Evolutionary conservation across 2,888 invertebrate species (phyloP).

Genomic region (Smittia aterrima): DNA sequence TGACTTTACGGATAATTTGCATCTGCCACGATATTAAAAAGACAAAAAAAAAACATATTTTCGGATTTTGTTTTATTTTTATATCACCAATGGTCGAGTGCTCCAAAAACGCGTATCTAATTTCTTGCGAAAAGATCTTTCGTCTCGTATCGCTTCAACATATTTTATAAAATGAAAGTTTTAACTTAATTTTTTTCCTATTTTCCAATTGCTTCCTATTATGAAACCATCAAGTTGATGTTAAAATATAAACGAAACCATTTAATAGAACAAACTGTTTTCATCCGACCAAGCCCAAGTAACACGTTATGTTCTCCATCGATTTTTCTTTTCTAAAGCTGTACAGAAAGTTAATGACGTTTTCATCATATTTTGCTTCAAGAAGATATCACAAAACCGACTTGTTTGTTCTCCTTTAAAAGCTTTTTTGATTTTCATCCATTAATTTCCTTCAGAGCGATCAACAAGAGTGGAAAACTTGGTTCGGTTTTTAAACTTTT

Average conservation of each 20-base stretch:
- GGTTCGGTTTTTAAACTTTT: constrained; percentile 10
- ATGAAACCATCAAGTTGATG: not conserved
- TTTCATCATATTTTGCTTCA: not conserved
- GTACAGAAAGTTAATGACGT: constrained; percentile 18
- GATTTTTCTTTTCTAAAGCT: not conserved
- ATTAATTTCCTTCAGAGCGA: not conserved
- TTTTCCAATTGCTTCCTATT: not conserved
- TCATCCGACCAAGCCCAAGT: not conserved
- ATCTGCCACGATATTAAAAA: too few species aligned
- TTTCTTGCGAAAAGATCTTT: too few species aligned
- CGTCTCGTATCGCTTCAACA: too few species aligned
- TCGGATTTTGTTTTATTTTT: too few species aligned
- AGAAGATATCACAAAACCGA: too few species aligned
- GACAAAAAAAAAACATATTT: too few species aligned
- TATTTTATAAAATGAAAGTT: not conserved
- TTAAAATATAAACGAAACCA: not conserved
- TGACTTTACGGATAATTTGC: too few species aligned
- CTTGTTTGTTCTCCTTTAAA: not conserved
- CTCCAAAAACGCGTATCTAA: too few species aligned
- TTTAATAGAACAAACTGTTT: not conserved
- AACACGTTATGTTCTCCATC: not conserved
- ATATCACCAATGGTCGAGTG: too few species aligned
- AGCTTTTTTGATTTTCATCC: not conserved
- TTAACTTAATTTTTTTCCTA: not conserved
- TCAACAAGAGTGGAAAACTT: not conserved